Evolutionary conservation across 2,113 vertebrate genomes (phyloP).

Genomic region (Saimiri boliviensis): DNA sequence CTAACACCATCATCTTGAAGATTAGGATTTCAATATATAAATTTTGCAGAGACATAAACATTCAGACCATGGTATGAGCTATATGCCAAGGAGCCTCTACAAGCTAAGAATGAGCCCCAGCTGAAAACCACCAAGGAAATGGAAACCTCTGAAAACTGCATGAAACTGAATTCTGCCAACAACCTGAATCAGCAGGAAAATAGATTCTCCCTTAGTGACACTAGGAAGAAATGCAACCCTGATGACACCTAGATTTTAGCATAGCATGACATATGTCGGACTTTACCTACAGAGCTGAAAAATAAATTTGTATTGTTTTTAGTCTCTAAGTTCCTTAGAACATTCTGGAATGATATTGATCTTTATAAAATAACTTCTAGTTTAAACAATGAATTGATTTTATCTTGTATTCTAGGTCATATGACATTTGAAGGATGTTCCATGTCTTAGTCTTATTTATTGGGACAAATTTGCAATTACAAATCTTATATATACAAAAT

Average conservation of each 20-base stretch:
- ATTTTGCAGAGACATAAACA: neutral
- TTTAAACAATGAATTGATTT: conserved; percentile 29
- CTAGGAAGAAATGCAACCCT: neutral
- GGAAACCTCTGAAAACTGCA: neutral
- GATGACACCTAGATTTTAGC: neutral
- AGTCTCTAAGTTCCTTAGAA: conserved; percentile 10
- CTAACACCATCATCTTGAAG: neutral
- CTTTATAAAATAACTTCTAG: neutral
- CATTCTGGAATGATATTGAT: neutral
- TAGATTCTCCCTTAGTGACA: neutral
- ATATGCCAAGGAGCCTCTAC: neutral
- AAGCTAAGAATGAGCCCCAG: neutral
- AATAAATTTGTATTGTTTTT: neutral
- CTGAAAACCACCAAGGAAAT: neutral
- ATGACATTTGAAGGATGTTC: conserved; percentile 12
- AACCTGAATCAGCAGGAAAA: neutral
- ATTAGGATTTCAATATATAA: neutral
- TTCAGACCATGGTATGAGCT: neutral
- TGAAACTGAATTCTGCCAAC: conserved; percentile 9
- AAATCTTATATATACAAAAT: neutral
- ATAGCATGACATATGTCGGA: neutral
- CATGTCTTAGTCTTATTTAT: neutral
- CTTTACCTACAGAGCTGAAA: neutral
- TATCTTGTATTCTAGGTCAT: neutral
- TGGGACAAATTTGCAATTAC: neutral